Evolutionary conservation across 2,113 vertebrate species (phyloP), one percentile per base, ranked within the genome.

Genomic region (Sialia sialis): DNA sequence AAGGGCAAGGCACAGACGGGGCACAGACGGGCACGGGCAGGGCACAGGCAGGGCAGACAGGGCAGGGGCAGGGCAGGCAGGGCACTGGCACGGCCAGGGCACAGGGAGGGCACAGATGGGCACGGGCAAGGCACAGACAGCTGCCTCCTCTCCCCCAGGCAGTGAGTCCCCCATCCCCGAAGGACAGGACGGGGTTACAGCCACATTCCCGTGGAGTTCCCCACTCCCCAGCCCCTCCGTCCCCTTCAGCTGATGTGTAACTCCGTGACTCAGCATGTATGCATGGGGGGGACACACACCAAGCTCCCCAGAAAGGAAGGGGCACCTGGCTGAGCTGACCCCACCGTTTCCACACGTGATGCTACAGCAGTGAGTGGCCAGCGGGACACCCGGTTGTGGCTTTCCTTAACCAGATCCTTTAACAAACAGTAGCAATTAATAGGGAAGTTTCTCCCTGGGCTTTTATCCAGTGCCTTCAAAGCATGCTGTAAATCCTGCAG

Each of bases 391-490:
- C 4, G 7, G 13, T 15, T 34, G 58, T 38, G 49, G 30, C 43
- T 87, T 84, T 34, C 25, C 49, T 87, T 66, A 63, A 36, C 52
- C 44, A 16, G n/a, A 25, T 84, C 23, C 44, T 68, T 17, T 54
- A 60, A 44, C 32, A 68, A 72, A 25, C 11, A 6, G n/a, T 3
- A 41, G 46, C 51, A 84, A 80, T 80, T 90, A 93, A 54, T 19
- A 60, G 55, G 49, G 19, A 96, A 66, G 26, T 77, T 94, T 87
- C 76, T 3, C 9, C 43, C 43, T 21, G 60, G 77, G 64, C 74
- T 96, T 93, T 78, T 64, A 55, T 89, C 80, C 84, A 81, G 29
- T 11, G 25, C 38, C 18, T 77, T 48, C 52, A 54, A 74, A 89
- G 58, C 41, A 3, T 0, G 2, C 29, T 62, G 8, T 54, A 80